phyloP scores from a whole-genome alignment of 2,888 invertebrate genomes.

The Xylota sylvarum region DNA sequence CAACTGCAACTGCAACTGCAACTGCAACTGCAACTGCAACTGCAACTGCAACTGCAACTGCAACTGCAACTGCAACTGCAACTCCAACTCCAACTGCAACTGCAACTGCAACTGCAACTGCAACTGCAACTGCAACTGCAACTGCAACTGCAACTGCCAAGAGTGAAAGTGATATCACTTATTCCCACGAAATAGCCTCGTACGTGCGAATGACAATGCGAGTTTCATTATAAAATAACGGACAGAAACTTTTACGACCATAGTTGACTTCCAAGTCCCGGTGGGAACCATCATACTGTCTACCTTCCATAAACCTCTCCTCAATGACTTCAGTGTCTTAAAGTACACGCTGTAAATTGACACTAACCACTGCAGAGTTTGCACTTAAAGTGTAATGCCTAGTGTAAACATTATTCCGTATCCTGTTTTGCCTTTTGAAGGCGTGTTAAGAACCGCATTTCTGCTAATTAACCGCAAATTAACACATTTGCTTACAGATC shows the following conservation, averaged over 20 bases:
- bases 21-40: too few species aligned
- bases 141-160: too few species aligned
- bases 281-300: neutral
- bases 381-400: conserved; percentile 58
- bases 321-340: neutral
- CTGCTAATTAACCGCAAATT: conserved; percentile 75
- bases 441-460: conserved; percentile 66
- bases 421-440: conserved; percentile 55
- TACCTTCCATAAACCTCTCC: neutral
- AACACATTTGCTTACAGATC: conserved; percentile 65
- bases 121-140: too few species aligned
- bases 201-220: too few species aligned
- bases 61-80: too few species aligned
- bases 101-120: too few species aligned
- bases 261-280: neutral
- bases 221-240: neutral
- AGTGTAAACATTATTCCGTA: conserved; percentile 46
- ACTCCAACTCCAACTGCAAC: too few species aligned
- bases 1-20: too few species aligned
- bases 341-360: conserved; percentile 44
- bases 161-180: neutral
- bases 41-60: too few species aligned
- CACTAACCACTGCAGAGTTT: conserved; percentile 61
- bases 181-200: neutral
- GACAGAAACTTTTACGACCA: neutral